phyloP scores from a whole-genome alignment of 1,140 invertebrate species.

The Grapholita molesta region DNA sequence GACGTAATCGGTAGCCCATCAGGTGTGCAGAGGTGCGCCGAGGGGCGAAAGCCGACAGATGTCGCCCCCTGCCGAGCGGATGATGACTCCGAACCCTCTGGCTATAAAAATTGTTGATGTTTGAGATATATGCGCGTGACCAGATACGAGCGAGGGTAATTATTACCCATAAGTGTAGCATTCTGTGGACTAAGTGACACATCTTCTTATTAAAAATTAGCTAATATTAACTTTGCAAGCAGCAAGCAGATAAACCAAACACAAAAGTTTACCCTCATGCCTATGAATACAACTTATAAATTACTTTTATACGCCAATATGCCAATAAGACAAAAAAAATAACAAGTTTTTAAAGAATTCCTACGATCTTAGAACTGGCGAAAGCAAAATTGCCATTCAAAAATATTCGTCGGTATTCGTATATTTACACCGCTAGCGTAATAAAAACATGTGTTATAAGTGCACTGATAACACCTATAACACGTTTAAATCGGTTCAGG shows the following conservation, averaged over 20 bases:
- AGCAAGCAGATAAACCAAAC: too few relatives aligned
- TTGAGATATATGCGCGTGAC: conserved; percentile 21
- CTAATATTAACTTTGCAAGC: too few relatives aligned
- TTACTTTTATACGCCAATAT: too few relatives aligned
- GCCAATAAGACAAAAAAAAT: too few relatives aligned
- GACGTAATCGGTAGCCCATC: conserved; percentile 19
- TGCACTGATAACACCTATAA: neutral
- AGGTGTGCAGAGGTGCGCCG: conserved; percentile 31
- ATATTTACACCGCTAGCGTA: neutral
- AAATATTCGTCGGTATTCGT: too few relatives aligned
- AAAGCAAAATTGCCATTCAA: too few relatives aligned
- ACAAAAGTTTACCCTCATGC: too few relatives aligned
- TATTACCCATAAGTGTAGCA: neutral
- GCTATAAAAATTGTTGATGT: conserved; percentile 47
- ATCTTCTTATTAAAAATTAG: too few relatives aligned
- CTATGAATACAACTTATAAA: too few relatives aligned
- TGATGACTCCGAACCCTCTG: conserved; percentile 43
- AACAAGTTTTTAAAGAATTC: too few relatives aligned
- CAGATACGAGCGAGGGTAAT: neutral
- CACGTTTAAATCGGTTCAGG: conserved; percentile 10
- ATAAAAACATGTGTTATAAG: neutral
- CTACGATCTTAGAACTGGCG: too few relatives aligned
- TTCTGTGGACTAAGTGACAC: too few relatives aligned
- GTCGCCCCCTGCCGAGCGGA: conserved; percentile 54
- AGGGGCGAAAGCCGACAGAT: conserved; percentile 51